Conservation (phyloP, 2,113 vertebrate genomes). For the Gasterosteus aculeatus region DNA sequence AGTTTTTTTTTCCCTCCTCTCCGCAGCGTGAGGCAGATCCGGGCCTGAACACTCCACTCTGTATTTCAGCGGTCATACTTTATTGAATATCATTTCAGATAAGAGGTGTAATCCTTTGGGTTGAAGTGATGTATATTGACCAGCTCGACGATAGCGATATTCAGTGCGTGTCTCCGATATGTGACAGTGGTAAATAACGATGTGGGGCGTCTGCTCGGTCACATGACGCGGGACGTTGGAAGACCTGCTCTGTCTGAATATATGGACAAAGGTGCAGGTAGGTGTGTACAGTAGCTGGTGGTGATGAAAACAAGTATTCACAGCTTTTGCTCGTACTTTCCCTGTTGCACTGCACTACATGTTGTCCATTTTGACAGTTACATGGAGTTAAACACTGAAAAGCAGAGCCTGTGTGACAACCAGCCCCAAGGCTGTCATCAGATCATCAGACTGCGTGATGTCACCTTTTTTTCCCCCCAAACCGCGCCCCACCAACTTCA, state of each 20-base stretch:
- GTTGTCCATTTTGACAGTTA: no score
- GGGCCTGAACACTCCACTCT: constrained; percentile 79
- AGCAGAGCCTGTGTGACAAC: neutral
- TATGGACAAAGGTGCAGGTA: neutral
- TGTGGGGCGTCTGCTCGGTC: constrained; percentile 69
- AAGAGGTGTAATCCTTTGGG: constrained; percentile 84
- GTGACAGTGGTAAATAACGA: constrained; percentile 70
- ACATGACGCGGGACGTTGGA: constrained; percentile 47
- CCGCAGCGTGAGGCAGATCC: constrained; percentile 75
- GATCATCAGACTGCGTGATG: neutral
- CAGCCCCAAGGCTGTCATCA: neutral
- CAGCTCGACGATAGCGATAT: constrained; percentile 76
- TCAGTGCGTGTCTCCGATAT: constrained; percentile 56
- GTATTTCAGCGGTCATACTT: constrained; percentile 82
- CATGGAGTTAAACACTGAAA: neutral
- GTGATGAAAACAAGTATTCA: constrained; percentile 1
- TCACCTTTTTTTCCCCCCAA: neutral
- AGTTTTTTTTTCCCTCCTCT: constrained; percentile 46
- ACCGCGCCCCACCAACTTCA: neutral
- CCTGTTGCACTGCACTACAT: neutral
- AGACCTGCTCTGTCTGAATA: constrained; percentile 35
- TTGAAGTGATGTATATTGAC: constrained; percentile 86
- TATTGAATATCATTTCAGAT: constrained; percentile 90
- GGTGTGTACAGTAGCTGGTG: neutral
- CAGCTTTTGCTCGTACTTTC: neutral